A percentile compares a stretch with the other conserved stretches of the same genome.
phyloP scores from a whole-genome alignment of 2,113 vertebrate genomes.

The Osmerus mordax region DNA sequence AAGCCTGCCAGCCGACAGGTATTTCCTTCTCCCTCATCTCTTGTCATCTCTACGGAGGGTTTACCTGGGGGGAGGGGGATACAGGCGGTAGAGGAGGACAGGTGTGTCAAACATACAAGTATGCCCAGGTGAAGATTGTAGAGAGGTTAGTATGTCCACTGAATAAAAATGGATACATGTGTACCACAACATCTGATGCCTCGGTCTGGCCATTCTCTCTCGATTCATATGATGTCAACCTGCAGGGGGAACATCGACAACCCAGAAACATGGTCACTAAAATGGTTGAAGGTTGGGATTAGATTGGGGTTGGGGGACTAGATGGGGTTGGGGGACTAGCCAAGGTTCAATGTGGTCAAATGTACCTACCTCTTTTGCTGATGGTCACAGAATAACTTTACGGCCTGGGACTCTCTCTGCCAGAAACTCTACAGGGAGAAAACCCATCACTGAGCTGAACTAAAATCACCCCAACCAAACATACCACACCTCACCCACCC shows the following conservation, averaged over 20 bases:
- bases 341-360: too few relatives aligned
- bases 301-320: neutral
- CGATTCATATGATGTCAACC: too few relatives aligned
- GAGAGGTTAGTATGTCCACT: neutral
- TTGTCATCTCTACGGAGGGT: too few relatives aligned
- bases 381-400: constrained; percentile 73
- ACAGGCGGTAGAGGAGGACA: too few relatives aligned
- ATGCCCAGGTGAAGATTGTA: neutral
- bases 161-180: neutral
- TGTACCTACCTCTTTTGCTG: constrained; percentile 74
- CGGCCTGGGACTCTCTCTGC: constrained; percentile 66
- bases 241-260: too few relatives aligned
- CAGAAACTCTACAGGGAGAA: constrained; percentile 75
- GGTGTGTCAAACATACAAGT: too few relatives aligned
- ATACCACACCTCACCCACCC: neutral
- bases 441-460: neutral
- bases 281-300: neutral
- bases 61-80: too few relatives aligned
- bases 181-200: neutral
- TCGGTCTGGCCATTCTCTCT: too few relatives aligned
- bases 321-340: neutral
- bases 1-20: too few relatives aligned
- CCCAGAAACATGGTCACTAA: too few relatives aligned
- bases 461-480: neutral
- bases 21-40: too few relatives aligned